Evolutionary conservation across 2,113 vertebrate species (phyloP).

Genomic region (Gymnarchus niloticus): DNA sequence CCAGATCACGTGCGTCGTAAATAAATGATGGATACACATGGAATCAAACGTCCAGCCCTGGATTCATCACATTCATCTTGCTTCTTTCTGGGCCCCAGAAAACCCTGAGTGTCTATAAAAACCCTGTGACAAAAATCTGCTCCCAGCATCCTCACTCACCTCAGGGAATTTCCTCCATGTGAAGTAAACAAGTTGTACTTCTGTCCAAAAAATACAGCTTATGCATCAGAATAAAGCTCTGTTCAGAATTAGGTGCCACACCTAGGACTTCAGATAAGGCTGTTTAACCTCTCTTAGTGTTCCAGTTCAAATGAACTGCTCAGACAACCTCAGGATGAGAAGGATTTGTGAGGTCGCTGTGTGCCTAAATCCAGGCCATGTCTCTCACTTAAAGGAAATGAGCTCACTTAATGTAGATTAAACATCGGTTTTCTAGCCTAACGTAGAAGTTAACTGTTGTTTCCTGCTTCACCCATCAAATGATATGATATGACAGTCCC

Average conservation of each 20-base stretch:
- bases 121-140: neutral
- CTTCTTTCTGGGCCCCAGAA: neutral
- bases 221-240: neutral
- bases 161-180: neutral
- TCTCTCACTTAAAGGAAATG: neutral
- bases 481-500: neutral
- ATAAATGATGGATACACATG: too few species aligned
- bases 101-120: neutral
- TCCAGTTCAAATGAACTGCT: neutral
- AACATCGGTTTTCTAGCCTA: neutral
- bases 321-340: neutral
- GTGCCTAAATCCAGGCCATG: neutral
- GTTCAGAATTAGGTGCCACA: neutral
- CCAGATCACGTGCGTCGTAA: neutral
- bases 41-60: too few species aligned
- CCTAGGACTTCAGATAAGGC: neutral
- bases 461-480: neutral
- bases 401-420: neutral
- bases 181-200: neutral
- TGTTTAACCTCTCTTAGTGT: neutral
- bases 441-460: neutral
- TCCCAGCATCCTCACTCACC: neutral
- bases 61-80: too few species aligned
- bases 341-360: neutral
- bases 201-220: neutral